phyloP scores from a whole-genome alignment of 1,140 invertebrate genomes.

The Dendrolimus kikuchii region DNA sequence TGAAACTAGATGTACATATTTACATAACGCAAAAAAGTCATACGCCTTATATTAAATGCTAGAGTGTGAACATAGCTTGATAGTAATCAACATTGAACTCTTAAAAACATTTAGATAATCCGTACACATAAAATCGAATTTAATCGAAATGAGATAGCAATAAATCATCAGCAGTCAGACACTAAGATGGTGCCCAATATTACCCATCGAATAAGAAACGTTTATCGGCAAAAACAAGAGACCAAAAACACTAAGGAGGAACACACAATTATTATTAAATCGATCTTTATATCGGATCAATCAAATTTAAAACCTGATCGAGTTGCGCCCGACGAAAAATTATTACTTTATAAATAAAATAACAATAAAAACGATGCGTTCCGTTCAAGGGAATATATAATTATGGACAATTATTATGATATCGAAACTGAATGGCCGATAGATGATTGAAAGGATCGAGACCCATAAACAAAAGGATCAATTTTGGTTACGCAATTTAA shows the following conservation, averaged over 20 bases:
- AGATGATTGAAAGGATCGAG: constrained; percentile 70
- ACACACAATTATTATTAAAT: constrained; percentile 60
- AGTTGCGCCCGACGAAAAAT: constrained; percentile 60
- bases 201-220: constrained; percentile 35
- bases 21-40: too few species aligned
- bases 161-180: constrained; percentile 31
- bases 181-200: constrained; percentile 29
- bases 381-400: constrained; percentile 68
- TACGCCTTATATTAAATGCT: too few species aligned
- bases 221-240: constrained; percentile 44
- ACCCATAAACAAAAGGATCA: constrained; percentile 69
- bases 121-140: background rate
- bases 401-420: constrained; percentile 72
- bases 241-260: constrained; percentile 37
- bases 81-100: too few species aligned
- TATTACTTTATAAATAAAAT: constrained; percentile 72
- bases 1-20: too few species aligned
- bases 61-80: too few species aligned
- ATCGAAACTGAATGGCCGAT: constrained; percentile 65
- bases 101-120: too few species aligned
- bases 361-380: constrained; percentile 69
- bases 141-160: constrained; percentile 25
- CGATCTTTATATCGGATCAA: constrained; percentile 68
- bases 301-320: constrained; percentile 69
- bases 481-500: constrained; percentile 67